Evolutionary conservation across 2,888 invertebrate genomes (phyloP), one percentile per base, ranked within the genome.

Genomic region (Lochmaea crataegi): DNA sequence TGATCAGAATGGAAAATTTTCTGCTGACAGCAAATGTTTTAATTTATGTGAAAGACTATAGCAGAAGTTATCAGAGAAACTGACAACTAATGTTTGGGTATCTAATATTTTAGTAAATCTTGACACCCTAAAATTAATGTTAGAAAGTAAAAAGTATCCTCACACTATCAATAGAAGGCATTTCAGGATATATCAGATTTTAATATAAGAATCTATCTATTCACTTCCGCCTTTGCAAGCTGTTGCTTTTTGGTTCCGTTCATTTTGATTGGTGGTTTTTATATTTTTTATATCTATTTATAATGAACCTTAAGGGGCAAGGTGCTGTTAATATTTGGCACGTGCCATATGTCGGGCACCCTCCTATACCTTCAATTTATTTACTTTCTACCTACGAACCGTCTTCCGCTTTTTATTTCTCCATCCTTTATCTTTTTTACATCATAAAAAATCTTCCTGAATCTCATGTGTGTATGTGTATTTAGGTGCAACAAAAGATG

Each of bases 151-250:
- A 32, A 65, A 10, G 42, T 14, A 32, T 65, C n/a, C 48, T 12
- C 38, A 51, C 7, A 65, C 32, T 45, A 32, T 12, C 53, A 11
- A 65, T 16, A 22, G n/a, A 48, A 51, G 32, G 22, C 32, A 60
- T 14, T 53, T 61, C 32, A 63, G 41, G 45, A 57, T 56, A 56
- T 64, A 70, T 64, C 70, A 64, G 70, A 70, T 70, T 70, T 64
- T 56, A 70, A 48, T 63, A n/a, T 16, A 63, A 42, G 41, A 63
- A 18, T 61, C 61, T 45, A 70, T 68, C 60, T 61, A 63, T 79
- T 76, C 78, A 78, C 75, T 80, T 80, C 80, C 79, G 77, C 71
- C 77, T 70, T 38, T 65, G 70, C 77, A 73, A 76, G 76, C 77
- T 75, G 77, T 77, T 76, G 76, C 79, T 76, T 78, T 76, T 78